These are phyloP conservation scores for Halcyon badia DNA, from an alignment of 2,797 vertebrate genomes.

Conservation along the genomic window DNA sequence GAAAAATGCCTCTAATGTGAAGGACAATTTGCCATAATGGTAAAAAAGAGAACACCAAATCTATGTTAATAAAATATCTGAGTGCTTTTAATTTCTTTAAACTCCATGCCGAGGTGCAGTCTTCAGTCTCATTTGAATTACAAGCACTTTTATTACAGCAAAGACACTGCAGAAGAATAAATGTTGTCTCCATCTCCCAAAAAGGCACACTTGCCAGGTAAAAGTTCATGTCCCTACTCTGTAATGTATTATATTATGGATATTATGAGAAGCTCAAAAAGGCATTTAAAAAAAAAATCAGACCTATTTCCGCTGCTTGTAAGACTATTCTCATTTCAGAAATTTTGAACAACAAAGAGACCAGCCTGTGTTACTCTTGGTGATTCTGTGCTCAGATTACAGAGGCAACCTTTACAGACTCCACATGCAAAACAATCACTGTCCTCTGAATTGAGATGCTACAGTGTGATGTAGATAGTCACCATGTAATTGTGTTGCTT, in stretches of 20 bases:
- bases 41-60: background rate
- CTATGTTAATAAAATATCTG: background rate
- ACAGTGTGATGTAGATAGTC: background rate
- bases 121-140: background rate
- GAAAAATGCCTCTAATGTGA: background rate
- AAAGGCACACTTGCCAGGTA: background rate
- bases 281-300: background rate
- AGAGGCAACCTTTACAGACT: background rate
- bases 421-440: background rate
- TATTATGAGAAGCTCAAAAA: background rate
- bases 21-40: background rate
- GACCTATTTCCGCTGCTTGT: background rate
- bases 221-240: background rate
- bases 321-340: background rate
- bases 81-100: background rate
- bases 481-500: background rate
- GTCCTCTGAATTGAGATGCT: background rate
- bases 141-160: background rate
- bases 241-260: background rate
- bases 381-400: background rate
- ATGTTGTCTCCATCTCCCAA: background rate
- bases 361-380: background rate
- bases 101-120: background rate
- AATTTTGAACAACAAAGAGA: background rate
- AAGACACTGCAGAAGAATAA: background rate